Evolutionary conservation across 2,888 invertebrate species (phyloP).

Genomic region (Dryomyza anilis): DNA sequence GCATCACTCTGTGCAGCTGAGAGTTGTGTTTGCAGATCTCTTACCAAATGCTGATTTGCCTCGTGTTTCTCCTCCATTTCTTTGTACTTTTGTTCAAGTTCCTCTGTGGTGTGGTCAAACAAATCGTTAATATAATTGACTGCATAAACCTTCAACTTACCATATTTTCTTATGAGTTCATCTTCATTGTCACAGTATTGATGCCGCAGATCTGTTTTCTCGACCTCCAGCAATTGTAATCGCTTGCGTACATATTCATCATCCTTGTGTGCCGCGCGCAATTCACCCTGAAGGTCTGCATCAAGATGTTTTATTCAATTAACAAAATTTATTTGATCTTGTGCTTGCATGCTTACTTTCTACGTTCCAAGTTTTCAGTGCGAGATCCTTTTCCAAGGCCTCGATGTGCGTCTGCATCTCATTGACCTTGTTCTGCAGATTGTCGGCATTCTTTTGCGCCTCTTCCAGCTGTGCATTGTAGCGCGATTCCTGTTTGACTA

Average conservation of each 20-base stretch:
- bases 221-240: slow-evolving; percentile 57
- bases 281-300: slow-evolving; percentile 59
- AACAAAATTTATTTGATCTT: neutral
- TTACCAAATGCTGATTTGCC: slow-evolving; percentile 61
- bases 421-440: slow-evolving; percentile 52
- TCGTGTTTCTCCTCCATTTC: slow-evolving; percentile 63
- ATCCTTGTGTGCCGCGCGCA: slow-evolving; percentile 57
- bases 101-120: slow-evolving; percentile 42
- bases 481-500: slow-evolving; percentile 52
- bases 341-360: slow-evolving; percentile 51
- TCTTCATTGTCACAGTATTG: slow-evolving; percentile 57
- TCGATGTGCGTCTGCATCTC: slow-evolving; percentile 58
- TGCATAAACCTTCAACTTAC: slow-evolving; percentile 41
- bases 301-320: neutral
- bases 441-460: slow-evolving; percentile 55
- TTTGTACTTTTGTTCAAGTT: slow-evolving; percentile 62
- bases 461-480: slow-evolving; percentile 58
- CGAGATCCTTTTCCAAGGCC: slow-evolving; percentile 56
- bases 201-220: slow-evolving; percentile 54
- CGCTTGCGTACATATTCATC: slow-evolving; percentile 59
- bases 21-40: slow-evolving; percentile 55
- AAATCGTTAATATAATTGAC: neutral
- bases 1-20: slow-evolving; percentile 54
- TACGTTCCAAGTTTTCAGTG: slow-evolving; percentile 59
- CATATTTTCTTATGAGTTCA: slow-evolving; percentile 56